Evolutionary conservation across 2,113 vertebrate genomes (phyloP), one percentile per base, ranked within the genome.

Genomic region (Calidris pugnax): DNA sequence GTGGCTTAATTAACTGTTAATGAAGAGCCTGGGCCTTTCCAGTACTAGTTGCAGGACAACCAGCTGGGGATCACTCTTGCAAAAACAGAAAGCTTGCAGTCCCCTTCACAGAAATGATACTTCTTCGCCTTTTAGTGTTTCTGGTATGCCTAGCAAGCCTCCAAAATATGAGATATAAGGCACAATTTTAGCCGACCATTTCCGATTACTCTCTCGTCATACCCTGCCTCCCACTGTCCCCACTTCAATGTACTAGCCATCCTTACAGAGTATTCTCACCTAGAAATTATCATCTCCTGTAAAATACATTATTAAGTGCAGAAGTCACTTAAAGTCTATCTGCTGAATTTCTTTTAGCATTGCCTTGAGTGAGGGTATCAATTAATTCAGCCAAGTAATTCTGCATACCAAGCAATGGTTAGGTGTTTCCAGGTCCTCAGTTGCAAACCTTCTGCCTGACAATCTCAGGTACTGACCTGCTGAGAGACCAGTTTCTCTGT

Each of bases 1-100:
- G 88, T 43, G 83, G 43, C 80, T 96, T 97, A 98, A 98, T 98
- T 97, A 93, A 32, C 77, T 84, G 74, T 85, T 98, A 98, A 98
- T 98, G 96, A 98, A 97, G 90, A 94, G 60, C 35, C 83, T 64
- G 56, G 66, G 74, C 83, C 69, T 96, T 96, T 97, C 79, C 78
- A 78, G 9, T 47, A 84, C n/a, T 67, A 80, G 71, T 39, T 39
- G 43, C 17, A 55, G 51, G 78, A 60, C 33, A 95, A 33, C 11
- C 83, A 85, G 35, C 4, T 91, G 86, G 59, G 33, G 27, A 68
- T 48, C 27, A 50, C 9, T 56, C 43, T 59, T 16, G 17, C n/a
- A 47, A 68, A 48, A 89, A 68, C 32, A 59, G 16, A 77, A 78
- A 56, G 8, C 48, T 90, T 76, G 60, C 39, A 84, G 41, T 16